Evolutionary conservation across 2,888 invertebrate species (phyloP), one percentile per base, ranked within the genome.

Genomic region (Beris chalybata): DNA sequence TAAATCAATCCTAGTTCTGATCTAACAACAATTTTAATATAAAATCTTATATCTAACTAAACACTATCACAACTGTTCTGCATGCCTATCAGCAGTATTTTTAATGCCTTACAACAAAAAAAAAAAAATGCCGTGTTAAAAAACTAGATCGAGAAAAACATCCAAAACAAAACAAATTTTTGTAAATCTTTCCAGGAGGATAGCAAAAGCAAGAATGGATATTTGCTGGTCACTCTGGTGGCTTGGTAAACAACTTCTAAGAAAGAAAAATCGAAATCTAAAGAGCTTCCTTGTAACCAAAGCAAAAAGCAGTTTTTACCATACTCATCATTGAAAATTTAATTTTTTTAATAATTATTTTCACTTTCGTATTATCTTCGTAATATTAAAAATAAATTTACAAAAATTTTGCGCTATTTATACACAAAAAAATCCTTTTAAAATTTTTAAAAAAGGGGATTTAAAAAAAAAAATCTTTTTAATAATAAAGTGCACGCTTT

Each of bases 201-300:
- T 78, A 80, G 85, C 78, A 82, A 84, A 78, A 84, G 84, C 76
- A 84, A 86, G 71, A 83, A 86, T 79, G 87, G 87, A 81, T 83
- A 85, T 79, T 83, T 87, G 79, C 85, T 89, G 79, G 85, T 85
- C 76, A 82, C 86, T 74, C 78, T 89, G 81, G 83, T 83, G 80
- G 86, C 86, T 81, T 87, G 85, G 78, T 81, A 79, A 74, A 74
- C 50, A 38, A 11, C 38, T 22, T 15, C 6, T n/a, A 43, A 50
- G 12, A 47, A 45, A 31, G 5, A 59, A 53, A 59, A 47, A 59
- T 29, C 5, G 9, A 38, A 32, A 5, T 38, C 38, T 7, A 38
- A 38, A 38, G 38, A 38, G 32, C 31, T 30, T 47, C 13, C 48
- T 13, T 31, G 31, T 45, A 52, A 61, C 61, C 50, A 50, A 61